phyloP scores from a whole-genome alignment of 2,113 vertebrate species.

The Heterotis niloticus region DNA sequence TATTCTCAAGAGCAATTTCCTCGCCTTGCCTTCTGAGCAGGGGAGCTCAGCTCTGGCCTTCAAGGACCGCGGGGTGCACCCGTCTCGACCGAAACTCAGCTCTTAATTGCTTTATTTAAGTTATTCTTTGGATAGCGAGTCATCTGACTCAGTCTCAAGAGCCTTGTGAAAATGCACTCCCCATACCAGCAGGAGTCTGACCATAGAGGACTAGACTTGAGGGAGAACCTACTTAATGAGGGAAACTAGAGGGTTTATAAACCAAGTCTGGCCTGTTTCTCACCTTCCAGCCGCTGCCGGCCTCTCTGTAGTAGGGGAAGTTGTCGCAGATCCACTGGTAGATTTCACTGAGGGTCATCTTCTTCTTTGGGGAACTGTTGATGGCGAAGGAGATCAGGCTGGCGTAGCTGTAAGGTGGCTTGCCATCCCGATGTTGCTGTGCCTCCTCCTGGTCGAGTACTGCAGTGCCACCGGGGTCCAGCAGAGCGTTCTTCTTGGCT shows the following conservation, averaged over 20 bases:
- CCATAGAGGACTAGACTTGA: neutral
- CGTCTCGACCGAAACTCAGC: neutral
- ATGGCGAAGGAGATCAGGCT: slow-evolving; percentile 90
- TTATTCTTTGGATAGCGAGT: neutral
- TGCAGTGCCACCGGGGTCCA: slow-evolving; percentile 73
- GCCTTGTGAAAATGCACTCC: neutral
- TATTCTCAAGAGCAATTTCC: too few species aligned
- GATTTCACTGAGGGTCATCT: slow-evolving; percentile 91
- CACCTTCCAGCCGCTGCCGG: slow-evolving; percentile 93
- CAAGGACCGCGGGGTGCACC: too few species aligned
- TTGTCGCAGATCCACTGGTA: slow-evolving; percentile 92
- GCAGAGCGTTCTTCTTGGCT: slow-evolving; percentile 77
- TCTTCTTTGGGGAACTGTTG: slow-evolving; percentile 90
- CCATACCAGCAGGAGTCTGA: neutral
- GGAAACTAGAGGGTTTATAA: neutral
- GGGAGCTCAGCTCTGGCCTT: too few species aligned
- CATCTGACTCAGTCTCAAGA: neutral
- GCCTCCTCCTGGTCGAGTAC: slow-evolving; percentile 86
- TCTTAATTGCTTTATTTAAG: slow-evolving; percentile 10
- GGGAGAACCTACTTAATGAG: neutral
- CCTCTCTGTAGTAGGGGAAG: slow-evolving; percentile 88
- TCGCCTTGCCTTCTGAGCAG: too few species aligned
- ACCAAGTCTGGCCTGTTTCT: slow-evolving; percentile 30
- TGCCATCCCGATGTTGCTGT: slow-evolving; percentile 86
- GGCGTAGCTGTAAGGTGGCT: slow-evolving; percentile 88